Base-by-base conservation (phyloP, 2,113 vertebrate species). In the Halcyon senegalensis region DNA sequence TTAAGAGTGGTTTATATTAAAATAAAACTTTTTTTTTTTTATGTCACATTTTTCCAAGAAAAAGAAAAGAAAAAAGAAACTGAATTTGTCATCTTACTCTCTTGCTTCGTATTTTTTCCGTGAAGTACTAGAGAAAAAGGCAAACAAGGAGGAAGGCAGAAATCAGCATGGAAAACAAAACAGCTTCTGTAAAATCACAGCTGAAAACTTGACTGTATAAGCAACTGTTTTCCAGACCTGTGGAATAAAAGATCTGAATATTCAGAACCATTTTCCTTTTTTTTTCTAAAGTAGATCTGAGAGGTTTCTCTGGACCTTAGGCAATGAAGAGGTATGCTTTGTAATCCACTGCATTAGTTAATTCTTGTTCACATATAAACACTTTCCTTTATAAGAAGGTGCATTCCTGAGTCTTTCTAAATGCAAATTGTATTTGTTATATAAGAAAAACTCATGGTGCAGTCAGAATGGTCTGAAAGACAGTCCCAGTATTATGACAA, bases 391-490 rank as follows among this genome's bases (percentile, higher is more conserved):
- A 75, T 76, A 95, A 87, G 68, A 50, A 93, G 35, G 31, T 51
- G 11, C 59, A 73, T 70, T 13, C n/a, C 7, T 93, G 59, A 77
- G 23, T 25, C 39, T 83, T 94, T 90, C 55, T 90, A 91, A 92
- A 94, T 90, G 84, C 51, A 94, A 88, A 94, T 88, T 8, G 1
- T 41, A 56, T 67, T 86, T 83, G 13, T 84, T 92, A 59, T 41
- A 66, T 55, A 86, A 88, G 55, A 89, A 94, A 85, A 96, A 27
- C 10, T 67, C 46, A 35, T 48, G 31, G 28, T 77, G 44, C 48
- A 74, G 75, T 60, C 90, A 93, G 93, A 93, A 92, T n/a, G 51
- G 27, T 11, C 63, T 74, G 67, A 91, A 91, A 88, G 82, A 77
- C 46, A 88, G 31, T 14, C 12, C 55, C 59, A 14, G 11, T 85